Conservation (phyloP, 2,888 invertebrate genomes). For the Cryptosula pallasiana region DNA sequence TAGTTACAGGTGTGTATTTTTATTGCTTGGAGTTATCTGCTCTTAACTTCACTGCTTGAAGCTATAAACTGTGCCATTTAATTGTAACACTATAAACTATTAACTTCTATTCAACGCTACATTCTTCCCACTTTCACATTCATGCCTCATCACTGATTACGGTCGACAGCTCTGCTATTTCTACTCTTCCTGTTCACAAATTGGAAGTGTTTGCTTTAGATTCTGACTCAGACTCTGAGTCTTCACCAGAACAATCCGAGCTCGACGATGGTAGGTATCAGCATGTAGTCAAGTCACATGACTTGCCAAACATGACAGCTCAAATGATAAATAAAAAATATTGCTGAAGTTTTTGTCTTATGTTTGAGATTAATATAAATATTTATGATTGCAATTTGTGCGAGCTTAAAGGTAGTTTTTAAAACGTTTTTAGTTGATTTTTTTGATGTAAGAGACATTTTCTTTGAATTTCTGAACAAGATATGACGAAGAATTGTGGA, state of each 20-base stretch:
- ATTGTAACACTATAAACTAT: background rate
- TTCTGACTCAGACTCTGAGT: constrained; percentile 18
- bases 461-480: too few species aligned
- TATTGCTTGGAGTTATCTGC: background rate
- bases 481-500: too few species aligned
- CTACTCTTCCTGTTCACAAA: background rate
- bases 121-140: background rate
- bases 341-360: too few species aligned
- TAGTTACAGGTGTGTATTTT: constrained; percentile 32
- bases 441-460: too few species aligned
- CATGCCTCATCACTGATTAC: background rate
- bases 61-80: too few species aligned
- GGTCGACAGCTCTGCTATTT: background rate
- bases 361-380: too few species aligned
- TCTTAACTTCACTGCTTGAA: too few species aligned
- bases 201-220: background rate
- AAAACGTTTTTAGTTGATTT: too few species aligned
- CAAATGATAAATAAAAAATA: too few species aligned
- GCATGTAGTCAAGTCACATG: constrained; percentile 12
- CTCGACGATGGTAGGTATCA: constrained; percentile 9
- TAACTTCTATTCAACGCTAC: background rate
- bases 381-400: too few species aligned
- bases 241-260: background rate
- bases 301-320: background rate
- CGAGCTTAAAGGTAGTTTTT: too few species aligned